Base-by-base conservation (phyloP, 1,140 invertebrate species). In the Lepidurus apus region DNA sequence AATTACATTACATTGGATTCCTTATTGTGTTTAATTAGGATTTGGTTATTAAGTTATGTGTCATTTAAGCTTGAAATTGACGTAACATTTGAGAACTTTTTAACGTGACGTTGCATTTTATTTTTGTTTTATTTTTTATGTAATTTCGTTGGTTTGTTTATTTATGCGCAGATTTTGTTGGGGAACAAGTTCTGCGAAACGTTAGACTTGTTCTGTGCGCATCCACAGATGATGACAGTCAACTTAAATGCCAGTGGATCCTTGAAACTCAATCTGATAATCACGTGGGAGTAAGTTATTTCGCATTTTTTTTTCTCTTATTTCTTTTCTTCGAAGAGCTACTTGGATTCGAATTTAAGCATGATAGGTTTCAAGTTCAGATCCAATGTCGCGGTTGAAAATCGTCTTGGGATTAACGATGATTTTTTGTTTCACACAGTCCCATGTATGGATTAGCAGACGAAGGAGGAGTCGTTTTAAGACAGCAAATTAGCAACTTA, bases 191-290 rank as follows among this genome's bases (percentile, higher is more conserved):
- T 85, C 80, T 91, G 90, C 85, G 89, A 91, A 81, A 88, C 88
- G 10, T 85, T 86, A 75, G 88, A 90, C 78, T 84, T 91, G 24
- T 90, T 90, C 82, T 87, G 87, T 34, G 85, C 88, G 43, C 86
- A 89, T 78, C 88, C 89, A n/a, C 90, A 91, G 82, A 83, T 90
- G 34, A 89, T 91, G 87, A 90, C 90, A 4, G 87, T 91, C 82
- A 90, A 89, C 83, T 84, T 91, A 78, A 91, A 91, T 83, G 84
- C 87, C 17, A 88, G 86, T 80, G 90, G 90, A 77, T 89, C 89
- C n/a, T 84, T 91, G 43, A 91, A 91, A 85, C 85, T 91, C 47
- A 89, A 88, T 81, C 81, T 91, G 77, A 83, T 91, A 47, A 87
- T 90, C 77, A 87, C 88, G 8, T 91, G 90, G 90, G 87, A 89